Evolutionary conservation across 2,888 invertebrate species (phyloP).

Genomic region (Scaptodrosophila latifasciaeformis): DNA sequence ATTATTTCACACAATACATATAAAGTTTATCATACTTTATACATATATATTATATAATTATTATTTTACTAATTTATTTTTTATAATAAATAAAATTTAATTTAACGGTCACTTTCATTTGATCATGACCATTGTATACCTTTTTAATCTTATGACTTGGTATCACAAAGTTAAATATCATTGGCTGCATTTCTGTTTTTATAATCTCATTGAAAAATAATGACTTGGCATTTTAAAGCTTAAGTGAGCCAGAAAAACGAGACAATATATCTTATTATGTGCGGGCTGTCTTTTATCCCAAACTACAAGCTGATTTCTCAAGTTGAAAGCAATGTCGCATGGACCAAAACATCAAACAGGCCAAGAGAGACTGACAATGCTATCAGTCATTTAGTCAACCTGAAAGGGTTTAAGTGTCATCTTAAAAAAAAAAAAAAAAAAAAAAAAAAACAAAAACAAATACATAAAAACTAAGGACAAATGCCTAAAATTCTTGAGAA

Average conservation of each 20-base stretch:
- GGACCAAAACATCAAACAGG: neutral
- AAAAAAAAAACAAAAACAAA: constrained; percentile 8
- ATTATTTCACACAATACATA: no score
- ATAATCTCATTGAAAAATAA: constrained; percentile 54
- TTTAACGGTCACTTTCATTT: no score
- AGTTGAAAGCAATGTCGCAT: constrained; percentile 27
- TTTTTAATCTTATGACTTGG: no score
- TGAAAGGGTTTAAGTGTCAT: constrained; percentile 50
- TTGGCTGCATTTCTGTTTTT: no score
- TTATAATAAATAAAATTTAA: no score
- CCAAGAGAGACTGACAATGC: constrained; percentile 23
- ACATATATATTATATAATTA: no score
- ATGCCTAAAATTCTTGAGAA: constrained; percentile 20
- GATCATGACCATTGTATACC: no score
- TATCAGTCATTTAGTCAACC: constrained; percentile 57
- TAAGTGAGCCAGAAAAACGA: constrained; percentile 54
- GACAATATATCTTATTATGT: neutral
- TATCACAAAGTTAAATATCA: no score
- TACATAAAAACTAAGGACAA: constrained; percentile 13
- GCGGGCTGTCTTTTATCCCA: neutral
- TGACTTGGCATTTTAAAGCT: constrained; percentile 55
- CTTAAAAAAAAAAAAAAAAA: neutral
- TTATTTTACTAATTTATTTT: no score
- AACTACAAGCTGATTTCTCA: neutral
- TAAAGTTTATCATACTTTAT: no score